Percentiles rank a stretch among this genome's conserved stretches.
Evolutionary conservation across 2,888 invertebrate genomes (phyloP).

Genomic region (Tiphia femorata): DNA sequence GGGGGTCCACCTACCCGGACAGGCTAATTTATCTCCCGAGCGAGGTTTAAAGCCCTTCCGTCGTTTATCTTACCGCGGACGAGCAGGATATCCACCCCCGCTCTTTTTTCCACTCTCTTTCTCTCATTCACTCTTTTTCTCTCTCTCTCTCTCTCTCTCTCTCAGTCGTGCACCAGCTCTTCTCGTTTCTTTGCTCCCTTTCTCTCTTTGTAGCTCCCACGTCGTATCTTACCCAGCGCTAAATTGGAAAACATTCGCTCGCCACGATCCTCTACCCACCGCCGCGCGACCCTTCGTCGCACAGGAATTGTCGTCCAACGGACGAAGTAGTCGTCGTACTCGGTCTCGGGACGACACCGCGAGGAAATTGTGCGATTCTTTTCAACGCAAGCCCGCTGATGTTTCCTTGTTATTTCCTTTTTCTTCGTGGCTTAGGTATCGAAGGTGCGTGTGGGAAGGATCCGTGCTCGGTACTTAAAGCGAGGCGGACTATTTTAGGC

Average conservation of each 20-base stretch:
- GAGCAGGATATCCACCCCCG: conserved; percentile 38
- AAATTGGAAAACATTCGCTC: conserved; percentile 47
- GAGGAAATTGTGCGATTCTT: too few species aligned
- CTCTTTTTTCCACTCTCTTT: conserved; percentile 32
- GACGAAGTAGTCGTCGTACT: too few species aligned
- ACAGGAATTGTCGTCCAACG: not conserved
- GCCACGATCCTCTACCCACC: conserved; percentile 16
- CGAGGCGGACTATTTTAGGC: too few species aligned
- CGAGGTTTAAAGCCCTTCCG: conserved; percentile 48
- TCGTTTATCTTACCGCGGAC: conserved; percentile 52
- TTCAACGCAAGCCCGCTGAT: too few species aligned
- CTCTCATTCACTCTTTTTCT: conserved; percentile 16
- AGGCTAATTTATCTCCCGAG: conserved; percentile 54
- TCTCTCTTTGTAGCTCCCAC: too few species aligned
- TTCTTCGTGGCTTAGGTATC: too few species aligned
- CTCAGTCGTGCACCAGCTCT: conserved; percentile 8
- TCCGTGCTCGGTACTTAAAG: too few species aligned
- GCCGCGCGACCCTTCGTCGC: conserved; percentile 8
- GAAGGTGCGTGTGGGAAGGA: too few species aligned
- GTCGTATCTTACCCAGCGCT: conserved; percentile 20
- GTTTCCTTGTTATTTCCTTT: too few species aligned
- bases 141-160: conserved; percentile 4
- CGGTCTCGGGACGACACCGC: too few species aligned
- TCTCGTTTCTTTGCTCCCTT: too few species aligned
- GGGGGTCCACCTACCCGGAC: conserved; percentile 47